These are phyloP conservation scores for chimpanzee (Pan troglodytes) DNA, from an alignment of 2,113 vertebrate species.

Conservation along the genomic window NHGRI_mPanTro3-v2.1_pri NC_072403.2:126195501-126196000, in stretches of 20 bases:
- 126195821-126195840: neutral
- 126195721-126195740: neutral
- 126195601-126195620: neutral
- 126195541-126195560: neutral
- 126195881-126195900: neutral
- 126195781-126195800: neutral
- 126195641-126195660: neutral
- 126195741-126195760: neutral
- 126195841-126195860: neutral
- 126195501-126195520: too few species aligned
- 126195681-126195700: neutral
- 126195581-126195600: neutral
- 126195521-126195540: neutral
- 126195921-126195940: neutral
- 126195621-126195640: neutral
- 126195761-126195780: neutral
- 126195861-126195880: neutral
- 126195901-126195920: neutral
- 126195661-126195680: neutral
- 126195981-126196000: neutral
- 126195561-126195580: neutral
- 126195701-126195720: neutral
- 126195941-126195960: neutral
- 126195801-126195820: neutral
- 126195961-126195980: neutral